phyloP scores from a whole-genome alignment of 1,140 invertebrate species.

The Batillaria attramentaria region DNA sequence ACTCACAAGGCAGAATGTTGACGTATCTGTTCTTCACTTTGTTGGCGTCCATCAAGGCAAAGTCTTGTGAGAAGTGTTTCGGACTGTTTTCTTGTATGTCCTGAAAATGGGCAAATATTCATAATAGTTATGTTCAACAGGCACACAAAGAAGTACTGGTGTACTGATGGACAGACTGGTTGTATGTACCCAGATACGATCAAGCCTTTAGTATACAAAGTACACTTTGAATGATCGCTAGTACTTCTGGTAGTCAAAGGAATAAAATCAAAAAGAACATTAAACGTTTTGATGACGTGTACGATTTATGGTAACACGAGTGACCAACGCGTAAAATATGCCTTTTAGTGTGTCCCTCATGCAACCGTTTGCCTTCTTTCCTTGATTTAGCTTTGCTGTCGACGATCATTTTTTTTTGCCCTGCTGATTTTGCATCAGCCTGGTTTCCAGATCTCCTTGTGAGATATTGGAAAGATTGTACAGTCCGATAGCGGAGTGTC shows the following conservation, averaged over 20 bases:
- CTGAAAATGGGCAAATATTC: constrained; percentile 46
- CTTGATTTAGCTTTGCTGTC: neutral
- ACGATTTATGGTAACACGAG: too few species aligned
- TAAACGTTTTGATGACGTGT: too few species aligned
- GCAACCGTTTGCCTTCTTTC: too few species aligned
- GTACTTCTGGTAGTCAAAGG: too few species aligned
- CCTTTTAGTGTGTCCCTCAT: too few species aligned
- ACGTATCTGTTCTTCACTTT: constrained; percentile 98
- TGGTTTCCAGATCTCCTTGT: neutral
- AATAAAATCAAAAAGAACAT: too few species aligned
- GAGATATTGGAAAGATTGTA: neutral
- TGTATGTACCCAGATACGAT: neutral
- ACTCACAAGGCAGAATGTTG: constrained; percentile 93
- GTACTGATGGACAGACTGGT: neutral
- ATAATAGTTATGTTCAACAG: neutral
- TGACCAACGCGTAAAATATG: too few species aligned
- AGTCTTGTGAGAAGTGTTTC: constrained; percentile 88
- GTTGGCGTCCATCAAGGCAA: constrained; percentile 95
- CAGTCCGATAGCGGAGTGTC: neutral
- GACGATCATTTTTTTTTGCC: too few species aligned
- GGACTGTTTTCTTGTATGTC: constrained; percentile 93
- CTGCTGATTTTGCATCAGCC: too few species aligned
- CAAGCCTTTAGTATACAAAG: too few species aligned
- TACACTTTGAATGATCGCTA: too few species aligned
- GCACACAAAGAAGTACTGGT: neutral